These are phyloP conservation scores for Coregonus sp. DNA, from an alignment of 2,797 vertebrate species.

Conservation along the genomic window DNA sequence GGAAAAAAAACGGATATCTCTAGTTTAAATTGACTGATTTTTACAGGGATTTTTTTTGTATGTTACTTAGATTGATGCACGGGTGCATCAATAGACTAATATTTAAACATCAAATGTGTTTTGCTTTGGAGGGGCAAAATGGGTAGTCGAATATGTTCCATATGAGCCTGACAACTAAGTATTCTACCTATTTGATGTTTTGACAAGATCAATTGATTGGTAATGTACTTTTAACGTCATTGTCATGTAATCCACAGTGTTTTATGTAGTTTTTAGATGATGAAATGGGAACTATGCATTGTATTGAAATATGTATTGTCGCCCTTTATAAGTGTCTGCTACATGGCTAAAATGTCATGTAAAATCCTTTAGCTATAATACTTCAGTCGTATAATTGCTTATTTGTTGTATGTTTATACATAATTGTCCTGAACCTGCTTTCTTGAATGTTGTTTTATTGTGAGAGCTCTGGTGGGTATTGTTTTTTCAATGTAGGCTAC, in stretches of 20 bases:
- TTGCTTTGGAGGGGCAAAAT: not conserved
- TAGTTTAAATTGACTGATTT: too few species aligned
- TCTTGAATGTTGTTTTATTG: not conserved
- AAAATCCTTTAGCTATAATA: not conserved
- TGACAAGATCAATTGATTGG: not conserved
- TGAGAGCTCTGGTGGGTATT: not conserved
- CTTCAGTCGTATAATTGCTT: not conserved
- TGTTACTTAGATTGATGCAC: too few species aligned
- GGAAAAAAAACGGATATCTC: too few species aligned
- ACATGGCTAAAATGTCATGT: not conserved
- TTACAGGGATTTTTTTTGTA: too few species aligned
- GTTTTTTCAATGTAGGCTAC: not conserved
- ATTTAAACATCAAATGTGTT: too few species aligned
- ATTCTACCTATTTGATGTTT: not conserved
- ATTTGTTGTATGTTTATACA: not conserved
- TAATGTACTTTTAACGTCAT: not conserved
- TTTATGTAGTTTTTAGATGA: not conserved
- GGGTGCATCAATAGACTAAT: too few species aligned
- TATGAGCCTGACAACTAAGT: not conserved
- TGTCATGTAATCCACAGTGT: not conserved
- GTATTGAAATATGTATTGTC: not conserved
- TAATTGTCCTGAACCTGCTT: not conserved
- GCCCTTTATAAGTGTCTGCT: not conserved
- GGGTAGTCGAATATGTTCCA: not conserved
- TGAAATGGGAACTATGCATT: not conserved